Evolutionary conservation across 23 tunicate species (phyloP).

Genomic region (Trididemnum clinides): DNA sequence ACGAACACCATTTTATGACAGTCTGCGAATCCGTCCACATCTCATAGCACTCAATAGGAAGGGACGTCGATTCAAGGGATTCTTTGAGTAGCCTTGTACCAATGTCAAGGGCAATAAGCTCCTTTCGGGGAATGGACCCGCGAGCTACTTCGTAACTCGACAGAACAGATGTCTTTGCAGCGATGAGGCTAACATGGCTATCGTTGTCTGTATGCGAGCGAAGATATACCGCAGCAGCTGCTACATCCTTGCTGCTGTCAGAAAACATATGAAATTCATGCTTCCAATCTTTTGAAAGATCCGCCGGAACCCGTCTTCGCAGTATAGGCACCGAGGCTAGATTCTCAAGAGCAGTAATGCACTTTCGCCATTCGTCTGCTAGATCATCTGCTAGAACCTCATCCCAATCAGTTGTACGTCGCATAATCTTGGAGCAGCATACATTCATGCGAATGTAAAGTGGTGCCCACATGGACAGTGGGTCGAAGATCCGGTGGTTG

Average conservation of each 20-base stretch:
- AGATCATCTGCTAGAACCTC: not conserved
- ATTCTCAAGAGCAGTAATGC: not conserved
- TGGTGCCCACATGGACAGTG: too few species aligned
- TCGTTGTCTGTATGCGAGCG: not conserved
- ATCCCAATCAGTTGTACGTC: not conserved
- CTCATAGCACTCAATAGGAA: not conserved
- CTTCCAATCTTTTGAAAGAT: not conserved
- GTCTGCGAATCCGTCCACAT: not conserved
- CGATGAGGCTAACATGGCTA: not conserved
- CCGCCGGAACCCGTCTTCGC: not conserved
- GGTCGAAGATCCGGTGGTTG: too few species aligned
- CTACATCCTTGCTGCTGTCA: conserved; percentile 19
- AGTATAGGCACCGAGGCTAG: not conserved
- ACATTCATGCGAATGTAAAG: too few species aligned
- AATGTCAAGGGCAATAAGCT: not conserved
- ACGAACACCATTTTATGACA: not conserved
- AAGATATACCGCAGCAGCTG: conserved; percentile 11
- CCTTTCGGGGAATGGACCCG: not conserved
- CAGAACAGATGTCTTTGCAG: not conserved
- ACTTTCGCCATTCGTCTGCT: conserved; percentile 7
- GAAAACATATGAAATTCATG: not conserved
- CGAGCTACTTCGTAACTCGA: not conserved
- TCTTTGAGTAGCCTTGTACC: not conserved
- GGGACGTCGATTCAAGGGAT: not conserved
- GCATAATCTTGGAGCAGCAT: conserved; percentile 1